Evolutionary conservation across 2,888 invertebrate genomes (phyloP), one percentile per base, ranked within the genome.

Genomic region (Drosophila kanekoi): DNA sequence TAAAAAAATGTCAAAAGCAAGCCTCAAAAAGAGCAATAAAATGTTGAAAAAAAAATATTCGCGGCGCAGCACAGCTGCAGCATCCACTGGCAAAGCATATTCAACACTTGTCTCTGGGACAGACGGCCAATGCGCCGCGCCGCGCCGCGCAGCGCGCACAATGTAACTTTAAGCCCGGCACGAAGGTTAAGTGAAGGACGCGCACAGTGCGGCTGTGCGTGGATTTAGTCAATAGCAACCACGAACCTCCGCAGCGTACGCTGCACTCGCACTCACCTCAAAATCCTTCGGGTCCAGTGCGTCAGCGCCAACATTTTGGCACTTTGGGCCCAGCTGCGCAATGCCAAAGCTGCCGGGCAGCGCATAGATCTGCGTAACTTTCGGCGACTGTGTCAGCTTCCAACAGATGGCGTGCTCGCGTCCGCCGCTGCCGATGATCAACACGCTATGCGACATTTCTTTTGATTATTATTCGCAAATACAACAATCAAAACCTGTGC

Each of bases 391-490:
- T 0, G 96, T 93, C 43, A 99, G 93, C 93, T 98, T 98, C 98
- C 98, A 98, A 83, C 96, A 96, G 86, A 99, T 94, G 4, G 98
- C 98, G 93, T 99, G 98, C 93, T 99, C 99, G 79, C 99, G 95
- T 3, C 98, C 99, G 40, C 99, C 99, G 91, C 95, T 94, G 14
- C 99, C 99, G 86, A 99, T 95, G 56, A 99, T 95, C 77, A 98
- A 93, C 72, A 98, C 94, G 87, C 94, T 94, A 56, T 93, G 93
- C 51, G 78, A 81, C 86, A 86, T 85, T 62, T 67, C 77, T 45
- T 41, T 35, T 47, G 44, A 23, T 53, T n/a, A 2, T 41, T 37
- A 3, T 47, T 28, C 13, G 16, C 14, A 14, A 16, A 40, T 23
- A 8, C 38, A 53, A 43, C 47, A 61, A 54, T 56, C 52, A 52